Conservation (phyloP, 2,888 invertebrate species). For the Eupeodes luniger region DNA sequence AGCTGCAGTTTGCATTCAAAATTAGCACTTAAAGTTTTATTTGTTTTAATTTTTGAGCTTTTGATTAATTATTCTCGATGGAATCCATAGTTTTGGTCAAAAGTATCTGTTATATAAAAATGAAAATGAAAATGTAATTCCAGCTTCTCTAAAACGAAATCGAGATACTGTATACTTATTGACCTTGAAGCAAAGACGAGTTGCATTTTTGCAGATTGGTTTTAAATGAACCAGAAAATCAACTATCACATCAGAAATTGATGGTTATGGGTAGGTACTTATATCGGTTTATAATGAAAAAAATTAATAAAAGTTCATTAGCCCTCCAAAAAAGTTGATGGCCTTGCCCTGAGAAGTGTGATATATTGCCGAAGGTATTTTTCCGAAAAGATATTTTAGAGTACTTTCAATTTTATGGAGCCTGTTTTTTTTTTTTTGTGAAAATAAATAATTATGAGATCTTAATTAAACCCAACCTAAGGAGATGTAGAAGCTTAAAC, state of each 20-base stretch:
- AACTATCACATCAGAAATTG: slow-evolving; percentile 17
- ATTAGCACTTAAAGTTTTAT: neutral
- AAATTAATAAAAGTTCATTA: slow-evolving; percentile 11
- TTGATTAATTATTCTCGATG: neutral
- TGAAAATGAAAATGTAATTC: neutral
- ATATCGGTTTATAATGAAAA: neutral
- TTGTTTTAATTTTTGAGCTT: neutral
- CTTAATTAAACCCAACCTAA: neutral
- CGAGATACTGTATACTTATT: neutral
- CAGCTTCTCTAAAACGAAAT: too few species aligned
- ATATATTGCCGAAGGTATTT: neutral
- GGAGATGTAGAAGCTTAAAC: neutral
- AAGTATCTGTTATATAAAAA: neutral
- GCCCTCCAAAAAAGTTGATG: slow-evolving; percentile 14
- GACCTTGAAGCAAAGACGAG: slow-evolving; percentile 33
- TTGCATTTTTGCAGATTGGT: slow-evolving; percentile 23
- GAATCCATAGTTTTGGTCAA: neutral
- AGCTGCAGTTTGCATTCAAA: slow-evolving; percentile 48
- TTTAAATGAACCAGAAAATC: slow-evolving; percentile 34
- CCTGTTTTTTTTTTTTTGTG: neutral
- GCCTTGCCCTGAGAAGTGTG: slow-evolving; percentile 12
- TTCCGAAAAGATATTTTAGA: neutral
- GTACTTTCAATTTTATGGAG: slow-evolving; percentile 4
- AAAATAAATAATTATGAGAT: neutral
- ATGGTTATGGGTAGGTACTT: neutral